Evolutionary conservation across 2,888 invertebrate species (phyloP).

Genomic region (Hartigia nigra): DNA sequence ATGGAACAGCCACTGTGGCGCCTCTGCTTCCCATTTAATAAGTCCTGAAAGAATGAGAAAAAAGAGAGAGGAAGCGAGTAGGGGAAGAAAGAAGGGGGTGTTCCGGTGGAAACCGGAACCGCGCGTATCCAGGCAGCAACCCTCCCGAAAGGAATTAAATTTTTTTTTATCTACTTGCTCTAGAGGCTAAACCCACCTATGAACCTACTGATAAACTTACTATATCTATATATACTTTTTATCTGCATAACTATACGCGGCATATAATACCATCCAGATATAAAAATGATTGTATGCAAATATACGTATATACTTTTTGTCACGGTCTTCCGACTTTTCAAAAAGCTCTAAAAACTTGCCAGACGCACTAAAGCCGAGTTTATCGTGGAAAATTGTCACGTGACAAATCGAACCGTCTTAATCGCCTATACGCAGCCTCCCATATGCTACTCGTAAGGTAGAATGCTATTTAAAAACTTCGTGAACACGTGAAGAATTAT

Average conservation of each 20-base stretch:
- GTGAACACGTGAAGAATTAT: background rate
- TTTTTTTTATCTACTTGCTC: background rate
- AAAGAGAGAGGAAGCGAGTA: background rate
- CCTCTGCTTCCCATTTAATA: slow-evolving; percentile 40
- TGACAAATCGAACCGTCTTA: background rate
- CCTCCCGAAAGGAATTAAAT: background rate
- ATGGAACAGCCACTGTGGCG: slow-evolving; percentile 44
- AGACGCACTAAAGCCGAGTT: background rate
- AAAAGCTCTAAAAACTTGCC: background rate
- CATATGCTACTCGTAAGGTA: background rate
- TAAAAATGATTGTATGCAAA: background rate
- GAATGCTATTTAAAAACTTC: background rate
- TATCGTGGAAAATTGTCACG: background rate
- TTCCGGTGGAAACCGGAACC: background rate
- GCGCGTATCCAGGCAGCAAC: background rate
- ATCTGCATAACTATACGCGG: too few species aligned
- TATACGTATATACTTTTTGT: background rate
- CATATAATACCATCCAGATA: background rate
- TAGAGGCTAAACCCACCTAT: background rate
- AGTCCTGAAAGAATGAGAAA: background rate
- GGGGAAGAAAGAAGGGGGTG: background rate
- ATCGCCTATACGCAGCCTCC: background rate
- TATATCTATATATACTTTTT: background rate
- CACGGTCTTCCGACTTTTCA: background rate
- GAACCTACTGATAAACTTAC: background rate